These are phyloP conservation scores for Dendrocincla fuliginosa DNA, from an alignment of 2,797 vertebrate species.

Conservation along the genomic window DNA sequence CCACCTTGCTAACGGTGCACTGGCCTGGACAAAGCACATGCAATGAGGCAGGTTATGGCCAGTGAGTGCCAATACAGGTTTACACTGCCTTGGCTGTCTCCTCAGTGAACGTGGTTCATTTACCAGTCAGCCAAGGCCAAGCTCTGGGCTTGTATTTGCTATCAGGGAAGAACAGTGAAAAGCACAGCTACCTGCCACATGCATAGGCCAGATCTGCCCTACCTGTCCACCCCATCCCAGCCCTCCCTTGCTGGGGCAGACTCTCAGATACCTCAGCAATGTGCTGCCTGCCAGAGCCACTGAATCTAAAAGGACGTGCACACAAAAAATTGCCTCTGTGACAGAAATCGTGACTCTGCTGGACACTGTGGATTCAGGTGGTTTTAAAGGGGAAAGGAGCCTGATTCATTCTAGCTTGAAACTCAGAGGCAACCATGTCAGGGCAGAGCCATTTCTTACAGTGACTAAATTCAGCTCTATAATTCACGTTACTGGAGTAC, in stretches of 20 bases:
- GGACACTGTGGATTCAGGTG: neutral
- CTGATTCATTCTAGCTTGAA: neutral
- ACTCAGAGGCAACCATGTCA: neutral
- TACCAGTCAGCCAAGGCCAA: neutral
- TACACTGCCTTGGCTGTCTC: neutral
- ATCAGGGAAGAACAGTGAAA: neutral
- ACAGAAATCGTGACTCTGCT: accelerated
- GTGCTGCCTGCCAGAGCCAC: neutral
- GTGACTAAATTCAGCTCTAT: neutral
- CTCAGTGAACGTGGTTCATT: neutral
- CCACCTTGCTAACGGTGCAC: neutral
- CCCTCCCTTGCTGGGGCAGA: neutral
- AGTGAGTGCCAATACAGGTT: neutral
- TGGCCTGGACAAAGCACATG: neutral
- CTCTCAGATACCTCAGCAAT: neutral
- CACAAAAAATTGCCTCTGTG: neutral
- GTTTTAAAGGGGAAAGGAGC: neutral
- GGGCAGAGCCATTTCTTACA: neutral
- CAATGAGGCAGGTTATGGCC: neutral
- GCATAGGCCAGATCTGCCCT: neutral
- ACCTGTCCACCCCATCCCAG: neutral
- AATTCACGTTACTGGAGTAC: neutral
- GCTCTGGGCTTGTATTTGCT: neutral
- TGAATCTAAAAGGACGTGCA: neutral
- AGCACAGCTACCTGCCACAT: neutral